Evolutionary conservation across 2,797 vertebrate species (phyloP), one percentile per base, ranked within the genome.

Genomic region (Miichthys miiuy): DNA sequence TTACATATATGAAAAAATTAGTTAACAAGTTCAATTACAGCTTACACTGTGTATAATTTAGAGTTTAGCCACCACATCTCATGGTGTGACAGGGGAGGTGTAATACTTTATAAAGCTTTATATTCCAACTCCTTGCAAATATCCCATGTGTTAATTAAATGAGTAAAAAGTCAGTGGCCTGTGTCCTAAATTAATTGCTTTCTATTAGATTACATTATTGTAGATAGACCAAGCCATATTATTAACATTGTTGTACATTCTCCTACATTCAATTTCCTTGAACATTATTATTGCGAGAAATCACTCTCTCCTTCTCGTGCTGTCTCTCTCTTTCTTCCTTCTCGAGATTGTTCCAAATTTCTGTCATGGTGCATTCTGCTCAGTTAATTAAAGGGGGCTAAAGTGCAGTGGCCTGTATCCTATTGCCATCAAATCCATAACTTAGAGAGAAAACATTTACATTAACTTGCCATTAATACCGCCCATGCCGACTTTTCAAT

Each of bases 161-260:
- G 92, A 93, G 90, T 89, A 93, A 94, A 95, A 94, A 92, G 95
- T 92, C 95, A 96, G 91, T 86, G 92, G 95, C 93, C 95, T 96
- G 96, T 96, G 95, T 96, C 96, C 88, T 94, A 94, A 95, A 96
- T 96, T 96, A 96, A 96, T 96, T 95, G 94, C 94, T 94, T 96
- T 94, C 90, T 93, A 95, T 96, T 95, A 96, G 94, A 96, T 95
- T 95, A 95, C 91, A 90, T 90, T 86, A 91, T 90, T 86, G 91
- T 94, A 94, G 95, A 96, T 95, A 94, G 91, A 91, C 81, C 79
- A 61, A 90, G 90, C 85, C 82, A 47, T 93, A 95, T 94, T 95
- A 96, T 95, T 95, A 95, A 96, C 94, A 93, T 93, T 95, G 95
- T 95, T 92, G 89, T 95, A 96, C 94, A 93, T 96, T 95, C 91